Evolutionary conservation across 2,113 vertebrate genomes (phyloP), one percentile per base, ranked within the genome.

Genomic region (Gallinago media): DNA sequence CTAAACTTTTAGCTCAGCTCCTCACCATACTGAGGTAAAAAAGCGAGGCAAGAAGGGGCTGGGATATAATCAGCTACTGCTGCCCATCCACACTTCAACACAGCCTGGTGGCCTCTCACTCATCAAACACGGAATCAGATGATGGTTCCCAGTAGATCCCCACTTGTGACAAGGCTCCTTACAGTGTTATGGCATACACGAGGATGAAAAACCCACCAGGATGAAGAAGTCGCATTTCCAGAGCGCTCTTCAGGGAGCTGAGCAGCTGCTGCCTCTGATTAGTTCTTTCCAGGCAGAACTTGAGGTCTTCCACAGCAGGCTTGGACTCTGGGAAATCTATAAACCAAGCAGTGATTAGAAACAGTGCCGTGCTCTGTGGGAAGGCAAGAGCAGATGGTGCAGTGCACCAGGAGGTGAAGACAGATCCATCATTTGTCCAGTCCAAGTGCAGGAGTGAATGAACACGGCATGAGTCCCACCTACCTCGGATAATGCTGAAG

Each of bases 251-350:
- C 67, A 99, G 97, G 4, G 99, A 99, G 25, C 98, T 98, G 21
- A 99, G 98, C 38, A 99, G 98, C 97, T 99, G 99, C 97, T 99
- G 99, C 23, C 99, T 98, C 97, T 99, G 99, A 91, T 99, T 99
- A 8, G 99, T 99, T 94, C 99, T 97, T 54, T 99, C 99, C 94
- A 99, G 96, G 79, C 99, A 99, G 92, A 99, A 99, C 95, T 99
- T 99, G 63, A 99, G 98, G 81, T 99, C 99, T 88, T 99, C 99
- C 8, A 99, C 98, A 7, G 99, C 99, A 2, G 99, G 99, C 96
- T 99, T 99, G 0, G 99, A 99, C 82, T 99, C 99, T 1, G 99
- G 99, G 93, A 99, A 99, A 97, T 99, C 99, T 99, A 92, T 17
- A 50, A 38, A 55, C 8, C 67, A 47, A 78, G 42, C n/a, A 44